A percentile compares a stretch with the other conserved stretches of the same genome.
Evolutionary conservation across 2,113 vertebrate species (phyloP).

Genomic region (Solenodon paradoxus): DNA sequence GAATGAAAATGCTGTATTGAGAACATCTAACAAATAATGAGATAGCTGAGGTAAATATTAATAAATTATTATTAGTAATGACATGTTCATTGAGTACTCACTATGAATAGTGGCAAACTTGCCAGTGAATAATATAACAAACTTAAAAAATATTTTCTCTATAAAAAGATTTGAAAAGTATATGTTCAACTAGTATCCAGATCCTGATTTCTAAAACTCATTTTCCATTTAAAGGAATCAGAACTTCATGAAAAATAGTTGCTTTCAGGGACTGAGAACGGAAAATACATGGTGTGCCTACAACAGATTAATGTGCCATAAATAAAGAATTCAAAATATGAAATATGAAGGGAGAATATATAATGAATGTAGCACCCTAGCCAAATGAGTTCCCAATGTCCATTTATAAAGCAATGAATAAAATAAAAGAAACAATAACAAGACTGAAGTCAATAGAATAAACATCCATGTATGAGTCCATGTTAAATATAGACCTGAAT

Average conservation of each 20-base stretch:
- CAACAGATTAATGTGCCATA: neutral
- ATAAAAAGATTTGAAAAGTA: neutral
- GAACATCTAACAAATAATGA: neutral
- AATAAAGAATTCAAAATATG: neutral
- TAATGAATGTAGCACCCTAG: neutral
- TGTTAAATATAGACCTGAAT: neutral
- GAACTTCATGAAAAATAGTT: neutral
- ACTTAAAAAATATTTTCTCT: neutral
- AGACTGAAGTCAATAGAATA: neutral
- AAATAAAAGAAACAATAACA: neutral
- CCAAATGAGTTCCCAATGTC: neutral
- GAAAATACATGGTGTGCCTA: neutral
- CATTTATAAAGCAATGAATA: neutral
- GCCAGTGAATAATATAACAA: neutral
- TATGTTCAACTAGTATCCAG: neutral
- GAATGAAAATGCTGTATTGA: neutral
- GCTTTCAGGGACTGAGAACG: neutral
- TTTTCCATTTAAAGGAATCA: neutral
- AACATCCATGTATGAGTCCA: neutral
- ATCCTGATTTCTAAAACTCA: neutral
- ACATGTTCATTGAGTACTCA: neutral
- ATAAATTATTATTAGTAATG: neutral
- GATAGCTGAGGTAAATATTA: neutral
- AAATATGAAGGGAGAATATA: neutral
- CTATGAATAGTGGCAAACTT: neutral